Conservation (phyloP, 1,140 invertebrate species). For the Camponotus vicinus region DNA sequence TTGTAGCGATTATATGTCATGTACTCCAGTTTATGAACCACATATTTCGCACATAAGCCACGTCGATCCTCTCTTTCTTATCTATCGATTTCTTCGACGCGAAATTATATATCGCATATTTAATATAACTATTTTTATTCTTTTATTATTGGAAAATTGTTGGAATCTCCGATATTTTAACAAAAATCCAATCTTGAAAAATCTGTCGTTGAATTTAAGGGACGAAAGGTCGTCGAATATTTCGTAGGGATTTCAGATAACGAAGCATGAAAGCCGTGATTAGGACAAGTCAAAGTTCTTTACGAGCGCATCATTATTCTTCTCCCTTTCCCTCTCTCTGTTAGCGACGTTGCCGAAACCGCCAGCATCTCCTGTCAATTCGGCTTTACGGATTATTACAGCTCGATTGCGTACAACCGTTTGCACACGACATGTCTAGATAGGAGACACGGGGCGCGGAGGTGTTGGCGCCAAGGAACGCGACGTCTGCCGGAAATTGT, state of each 20-base stretch:
- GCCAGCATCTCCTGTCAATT: slow-evolving; percentile 67
- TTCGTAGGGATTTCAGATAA: neutral
- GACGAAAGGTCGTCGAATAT: neutral
- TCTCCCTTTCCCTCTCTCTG: neutral
- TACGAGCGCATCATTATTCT: neutral
- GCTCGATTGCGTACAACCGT: slow-evolving; percentile 69
- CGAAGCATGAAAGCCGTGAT: neutral
- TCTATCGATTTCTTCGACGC: neutral
- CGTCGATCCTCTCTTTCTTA: neutral
- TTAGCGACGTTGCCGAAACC: slow-evolving; percentile 15
- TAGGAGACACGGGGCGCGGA: neutral
- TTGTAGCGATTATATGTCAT: neutral
- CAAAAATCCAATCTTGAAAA: neutral
- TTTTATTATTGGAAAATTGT: neutral
- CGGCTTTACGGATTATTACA: slow-evolving; percentile 68
- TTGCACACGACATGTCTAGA: slow-evolving; percentile 65
- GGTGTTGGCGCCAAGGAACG: slow-evolving; percentile 55
- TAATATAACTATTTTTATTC: neutral
- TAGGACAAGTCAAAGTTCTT: neutral
- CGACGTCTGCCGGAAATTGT: slow-evolving; percentile 80
- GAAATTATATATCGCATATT: neutral
- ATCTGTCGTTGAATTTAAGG: neutral
- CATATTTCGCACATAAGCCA: neutral
- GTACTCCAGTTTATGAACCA: neutral
- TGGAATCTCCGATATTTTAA: neutral